Evolutionary conservation across 2,888 invertebrate species (phyloP), one percentile per base, ranked within the genome.

Genomic region (Drosophila maculinotata): DNA sequence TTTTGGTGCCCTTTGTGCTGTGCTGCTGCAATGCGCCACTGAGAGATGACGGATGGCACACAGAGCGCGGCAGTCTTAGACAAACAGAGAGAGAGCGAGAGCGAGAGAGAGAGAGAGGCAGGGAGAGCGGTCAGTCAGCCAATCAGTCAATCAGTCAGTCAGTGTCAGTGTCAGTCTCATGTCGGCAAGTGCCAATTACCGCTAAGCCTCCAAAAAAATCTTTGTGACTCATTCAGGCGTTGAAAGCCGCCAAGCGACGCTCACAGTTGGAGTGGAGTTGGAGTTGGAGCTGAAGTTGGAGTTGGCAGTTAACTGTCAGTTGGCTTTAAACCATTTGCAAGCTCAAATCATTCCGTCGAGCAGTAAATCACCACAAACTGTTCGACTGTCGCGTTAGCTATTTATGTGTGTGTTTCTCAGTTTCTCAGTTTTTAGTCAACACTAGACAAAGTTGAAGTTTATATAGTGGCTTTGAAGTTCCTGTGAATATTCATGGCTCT

Each of bases 151-250:
- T 25, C 14, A 12, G 35, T 15, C 47, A 53, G 49, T 65, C 58
- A 45, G 35, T 71, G 57, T 52, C 58, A 35, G 39, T 45, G 49
- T 65, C 58, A 45, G 35, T 71, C 54, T 52, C 58, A 35, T 60
- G 73, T 60, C 65, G 31, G 47, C 72, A 76, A 79, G 81, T 79
- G 81, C 64, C 81, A 79, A 79, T 81, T 81, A 79, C 76, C 78
- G 45, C 60, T 58, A 64, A 69, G 57, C 65, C 65, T 58, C 51
- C 48, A 36, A 68, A 59, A 10, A 15, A 59, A 57, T 65, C 51
- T 63, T 49, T 69, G 60, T 81, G 79, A 79, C 57, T 79, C 79
- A 79, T 66, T 72, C 64, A 59, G 72, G 53, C 78, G 65, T 68
- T 65, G 63, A 64, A 74, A 68, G 77, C 70, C 70, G 64, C 58